A percentile compares a stretch with the other conserved stretches of the same genome.
phyloP scores from a whole-genome alignment of 37 sponge, comb jelly and placozoan species.

The Tethya wilhelma region DNA sequence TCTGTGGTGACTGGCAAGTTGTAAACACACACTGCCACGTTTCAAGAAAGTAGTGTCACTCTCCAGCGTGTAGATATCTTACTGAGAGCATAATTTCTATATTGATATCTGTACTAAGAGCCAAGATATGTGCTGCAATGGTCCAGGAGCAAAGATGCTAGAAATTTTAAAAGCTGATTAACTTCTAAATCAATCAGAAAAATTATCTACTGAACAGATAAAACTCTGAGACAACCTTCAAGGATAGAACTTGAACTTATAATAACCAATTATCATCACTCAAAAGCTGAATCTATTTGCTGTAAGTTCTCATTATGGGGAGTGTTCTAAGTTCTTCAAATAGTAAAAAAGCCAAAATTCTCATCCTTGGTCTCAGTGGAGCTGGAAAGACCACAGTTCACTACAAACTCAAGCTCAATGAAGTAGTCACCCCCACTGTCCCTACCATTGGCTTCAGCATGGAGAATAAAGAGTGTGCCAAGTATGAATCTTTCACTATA shows the following conservation, averaged over 20 bases:
- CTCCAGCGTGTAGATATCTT: not conserved
- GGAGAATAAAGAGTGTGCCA: slow-evolving; percentile 89
- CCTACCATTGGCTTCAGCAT: slow-evolving; percentile 99
- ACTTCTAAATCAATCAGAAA: too few relatives aligned
- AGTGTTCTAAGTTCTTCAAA: slow-evolving; percentile 10
- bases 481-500: slow-evolving; percentile 88
- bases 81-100: too few relatives aligned
- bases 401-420: slow-evolving; percentile 97
- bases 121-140: not conserved
- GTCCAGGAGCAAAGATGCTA: not conserved
- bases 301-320: slow-evolving; percentile 19
- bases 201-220: not conserved
- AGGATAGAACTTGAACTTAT: too few relatives aligned
- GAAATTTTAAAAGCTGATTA: too few relatives aligned
- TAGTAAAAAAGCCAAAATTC: slow-evolving; percentile 71
- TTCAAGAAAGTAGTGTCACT: not conserved
- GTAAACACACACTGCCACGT: slow-evolving; percentile 35
- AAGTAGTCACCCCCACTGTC: slow-evolving; percentile 82
- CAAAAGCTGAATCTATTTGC: not conserved
- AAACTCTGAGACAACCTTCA: not conserved
- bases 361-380: slow-evolving; percentile 97
- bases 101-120: too few relatives aligned
- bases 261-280: too few relatives aligned
- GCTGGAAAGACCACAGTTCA: slow-evolving; percentile 98
- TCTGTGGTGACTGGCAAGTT: too few relatives aligned